These are phyloP conservation scores for Eospalax fontanierii DNA, from an alignment of 2,797 vertebrate genomes.

Conservation along the genomic window DNA sequence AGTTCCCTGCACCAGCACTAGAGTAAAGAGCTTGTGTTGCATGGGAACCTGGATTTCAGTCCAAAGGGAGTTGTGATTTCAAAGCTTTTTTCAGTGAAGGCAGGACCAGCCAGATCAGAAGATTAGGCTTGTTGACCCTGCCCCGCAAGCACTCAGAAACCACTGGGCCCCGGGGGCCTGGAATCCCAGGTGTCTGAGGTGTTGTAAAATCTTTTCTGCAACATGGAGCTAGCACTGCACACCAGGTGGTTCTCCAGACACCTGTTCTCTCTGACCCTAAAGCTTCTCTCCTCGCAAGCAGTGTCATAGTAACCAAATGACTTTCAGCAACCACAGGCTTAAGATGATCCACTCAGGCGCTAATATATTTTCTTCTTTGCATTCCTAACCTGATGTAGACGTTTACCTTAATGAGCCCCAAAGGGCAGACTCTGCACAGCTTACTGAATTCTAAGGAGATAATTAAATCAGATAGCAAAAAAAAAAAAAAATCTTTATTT, in stretches of 20 bases:
- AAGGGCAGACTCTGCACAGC: not conserved
- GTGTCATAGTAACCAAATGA: not conserved
- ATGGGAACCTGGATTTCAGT: constrained; percentile 12
- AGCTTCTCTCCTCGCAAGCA: not conserved
- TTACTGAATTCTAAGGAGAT: constrained; percentile 67
- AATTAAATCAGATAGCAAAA: constrained; percentile 65
- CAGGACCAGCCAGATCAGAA: constrained; percentile 8
- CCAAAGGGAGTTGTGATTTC: not conserved
- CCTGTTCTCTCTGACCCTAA: not conserved
- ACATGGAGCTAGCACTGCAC: not conserved
- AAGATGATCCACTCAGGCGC: too few relatives aligned
- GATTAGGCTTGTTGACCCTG: constrained; percentile 23
- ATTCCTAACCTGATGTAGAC: constrained; percentile 17
- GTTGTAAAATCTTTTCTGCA: not conserved
- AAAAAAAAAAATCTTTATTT: constrained; percentile 41
- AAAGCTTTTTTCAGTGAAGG: constrained; percentile 43
- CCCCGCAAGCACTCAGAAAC: not conserved
- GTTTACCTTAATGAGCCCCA: constrained; percentile 65
- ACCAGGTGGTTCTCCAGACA: not conserved
- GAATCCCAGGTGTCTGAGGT: not conserved
- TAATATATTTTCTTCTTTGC: not conserved
- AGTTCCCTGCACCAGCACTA: not conserved
- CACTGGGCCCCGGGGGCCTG: not conserved
- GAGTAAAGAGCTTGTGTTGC: not conserved
- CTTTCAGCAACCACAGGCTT: not conserved